These are phyloP conservation scores for Naja naja DNA, from an alignment of 2,113 vertebrate genomes.

Conservation along the genomic window DNA sequence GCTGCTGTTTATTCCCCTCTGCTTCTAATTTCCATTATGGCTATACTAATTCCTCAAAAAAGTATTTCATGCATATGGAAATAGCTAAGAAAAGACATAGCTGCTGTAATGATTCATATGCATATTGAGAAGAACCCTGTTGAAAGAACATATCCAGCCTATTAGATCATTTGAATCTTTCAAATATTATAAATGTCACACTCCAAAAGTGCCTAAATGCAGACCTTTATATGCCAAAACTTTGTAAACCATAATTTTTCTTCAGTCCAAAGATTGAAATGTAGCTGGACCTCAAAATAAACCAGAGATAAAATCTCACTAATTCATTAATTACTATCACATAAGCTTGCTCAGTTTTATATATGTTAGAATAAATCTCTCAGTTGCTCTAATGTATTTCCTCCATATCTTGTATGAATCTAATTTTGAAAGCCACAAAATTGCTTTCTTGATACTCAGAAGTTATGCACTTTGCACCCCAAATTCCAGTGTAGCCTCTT, in stretches of 20 bases:
- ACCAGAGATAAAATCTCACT: neutral
- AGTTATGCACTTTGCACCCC: neutral
- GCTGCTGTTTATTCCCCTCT: neutral
- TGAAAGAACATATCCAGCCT: neutral
- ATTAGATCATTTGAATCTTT: neutral
- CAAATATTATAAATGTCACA: neutral
- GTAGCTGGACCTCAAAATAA: neutral
- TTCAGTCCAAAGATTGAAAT: neutral
- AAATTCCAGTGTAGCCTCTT: neutral
- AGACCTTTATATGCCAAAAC: neutral
- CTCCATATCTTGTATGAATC: neutral
- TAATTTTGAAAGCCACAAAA: neutral
- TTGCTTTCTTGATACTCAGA: neutral
- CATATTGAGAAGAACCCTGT: neutral
- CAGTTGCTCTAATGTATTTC: neutral
- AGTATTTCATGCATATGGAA: neutral
- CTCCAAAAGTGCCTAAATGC: neutral
- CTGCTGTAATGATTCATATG: neutral
- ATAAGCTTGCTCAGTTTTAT: neutral
- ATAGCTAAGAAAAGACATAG: neutral
- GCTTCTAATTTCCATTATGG: neutral
- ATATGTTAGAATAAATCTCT: neutral
- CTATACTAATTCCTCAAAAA: neutral
- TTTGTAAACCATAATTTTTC: no score
- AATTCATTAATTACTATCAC: neutral